A percentile compares a stretch with the other conserved stretches of the same genome.
Conservation (phyloP, 1,140 invertebrate genomes). For the Delia radicum region DNA sequence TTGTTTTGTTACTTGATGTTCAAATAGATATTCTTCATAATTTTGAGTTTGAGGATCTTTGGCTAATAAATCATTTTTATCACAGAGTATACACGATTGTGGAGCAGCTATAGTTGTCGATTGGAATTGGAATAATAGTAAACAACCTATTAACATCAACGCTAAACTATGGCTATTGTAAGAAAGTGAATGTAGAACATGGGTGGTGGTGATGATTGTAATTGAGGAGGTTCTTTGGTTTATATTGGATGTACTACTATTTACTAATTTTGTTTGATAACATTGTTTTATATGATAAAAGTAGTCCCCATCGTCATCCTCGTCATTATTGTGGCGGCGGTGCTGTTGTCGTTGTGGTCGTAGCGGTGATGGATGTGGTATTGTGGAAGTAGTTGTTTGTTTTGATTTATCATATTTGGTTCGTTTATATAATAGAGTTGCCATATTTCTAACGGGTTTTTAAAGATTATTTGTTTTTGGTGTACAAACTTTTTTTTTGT, state of each 20-base stretch:
- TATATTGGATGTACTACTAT: not conserved
- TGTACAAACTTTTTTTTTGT: not conserved
- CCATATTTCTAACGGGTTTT: not conserved
- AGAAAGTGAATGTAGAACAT: not conserved
- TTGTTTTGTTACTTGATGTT: slow-evolving; percentile 46
- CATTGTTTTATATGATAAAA: slow-evolving; percentile 9
- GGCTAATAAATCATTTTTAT: slow-evolving; percentile 41
- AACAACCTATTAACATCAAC: slow-evolving; percentile 5
- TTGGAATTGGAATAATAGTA: slow-evolving; percentile 27
- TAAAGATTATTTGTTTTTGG: not conserved
- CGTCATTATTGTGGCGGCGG: not conserved
- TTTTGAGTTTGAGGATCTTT: slow-evolving; percentile 30
- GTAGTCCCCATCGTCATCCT: not conserved
- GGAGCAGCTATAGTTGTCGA: slow-evolving; percentile 34
- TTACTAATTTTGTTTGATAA: not conserved
- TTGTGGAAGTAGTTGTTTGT: not conserved
- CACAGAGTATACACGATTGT: slow-evolving; percentile 47
- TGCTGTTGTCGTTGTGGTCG: not conserved
- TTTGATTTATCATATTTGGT: not conserved
- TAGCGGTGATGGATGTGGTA: not conserved
- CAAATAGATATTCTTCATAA: slow-evolving; percentile 47
- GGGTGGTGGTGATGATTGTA: not conserved
- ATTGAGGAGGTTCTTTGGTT: slow-evolving; percentile 2
- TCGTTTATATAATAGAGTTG: not conserved
- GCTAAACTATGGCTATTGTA: not conserved